Conservation (phyloP, 2,888 invertebrate genomes). For the Phragmatobia fuliginosa region DNA sequence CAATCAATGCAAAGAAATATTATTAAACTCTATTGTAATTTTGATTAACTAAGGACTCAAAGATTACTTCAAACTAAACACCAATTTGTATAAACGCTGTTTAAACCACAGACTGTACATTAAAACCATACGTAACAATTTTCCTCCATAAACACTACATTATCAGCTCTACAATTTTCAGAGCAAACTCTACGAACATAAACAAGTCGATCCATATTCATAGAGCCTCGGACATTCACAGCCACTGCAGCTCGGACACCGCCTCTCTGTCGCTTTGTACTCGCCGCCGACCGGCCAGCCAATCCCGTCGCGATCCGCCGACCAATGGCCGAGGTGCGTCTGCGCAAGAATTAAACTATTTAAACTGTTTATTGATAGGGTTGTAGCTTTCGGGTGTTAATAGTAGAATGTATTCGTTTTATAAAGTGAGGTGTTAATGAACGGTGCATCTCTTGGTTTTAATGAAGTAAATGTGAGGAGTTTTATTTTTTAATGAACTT, state of each 20-base stretch:
- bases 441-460: background rate
- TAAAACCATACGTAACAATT: constrained; percentile 1
- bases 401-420: constrained; percentile 13
- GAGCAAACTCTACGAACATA: constrained; percentile 48
- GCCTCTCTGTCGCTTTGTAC: constrained; percentile 78
- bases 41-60: background rate
- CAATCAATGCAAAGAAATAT: background rate
- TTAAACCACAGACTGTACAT: background rate
- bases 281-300: constrained; percentile 70
- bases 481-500: background rate
- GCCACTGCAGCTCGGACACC: constrained; percentile 65
- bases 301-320: constrained; percentile 66
- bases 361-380: constrained; percentile 71
- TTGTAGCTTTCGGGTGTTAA: constrained; percentile 46
- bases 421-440: background rate
- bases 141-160: constrained; percentile 6
- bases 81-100: background rate
- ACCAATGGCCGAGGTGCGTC: constrained; percentile 74
- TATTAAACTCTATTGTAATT: background rate
- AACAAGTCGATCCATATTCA: constrained; percentile 75
- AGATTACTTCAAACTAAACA: background rate
- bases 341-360: constrained; percentile 78
- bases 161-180: constrained; percentile 28
- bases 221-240: constrained; percentile 70
- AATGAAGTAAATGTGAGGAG: background rate